These are phyloP conservation scores for Menidia beryllina DNA, from an alignment of 2,113 vertebrate genomes.

Conservation along the genomic window DNA sequence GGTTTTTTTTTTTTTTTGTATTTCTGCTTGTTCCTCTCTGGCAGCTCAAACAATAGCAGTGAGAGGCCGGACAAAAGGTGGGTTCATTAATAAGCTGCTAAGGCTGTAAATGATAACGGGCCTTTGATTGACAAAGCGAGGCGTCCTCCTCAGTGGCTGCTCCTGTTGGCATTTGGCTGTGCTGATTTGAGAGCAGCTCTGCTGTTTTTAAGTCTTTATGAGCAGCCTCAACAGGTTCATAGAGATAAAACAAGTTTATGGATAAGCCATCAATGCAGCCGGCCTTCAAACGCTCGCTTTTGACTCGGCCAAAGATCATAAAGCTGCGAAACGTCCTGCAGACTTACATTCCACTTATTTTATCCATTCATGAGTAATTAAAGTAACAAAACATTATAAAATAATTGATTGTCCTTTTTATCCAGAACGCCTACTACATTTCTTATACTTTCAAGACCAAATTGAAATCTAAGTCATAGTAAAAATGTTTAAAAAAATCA, in stretches of 20 bases:
- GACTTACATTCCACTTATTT: too few relatives aligned
- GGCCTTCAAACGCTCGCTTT: too few relatives aligned
- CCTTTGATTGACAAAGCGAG: background rate
- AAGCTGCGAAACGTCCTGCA: too few relatives aligned
- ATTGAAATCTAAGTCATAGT: too few relatives aligned
- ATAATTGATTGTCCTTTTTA: too few relatives aligned
- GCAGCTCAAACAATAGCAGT: background rate
- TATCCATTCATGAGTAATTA: too few relatives aligned
- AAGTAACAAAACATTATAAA: too few relatives aligned
- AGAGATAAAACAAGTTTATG: background rate
- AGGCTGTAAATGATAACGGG: background rate
- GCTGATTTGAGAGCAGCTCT: constrained; percentile 30
- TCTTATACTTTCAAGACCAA: too few relatives aligned
- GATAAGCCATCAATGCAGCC: too few relatives aligned
- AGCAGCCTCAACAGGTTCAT: constrained; percentile 6
- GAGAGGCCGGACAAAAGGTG: background rate
- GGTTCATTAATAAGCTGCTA: rapidly evolving
- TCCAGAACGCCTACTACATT: too few relatives aligned
- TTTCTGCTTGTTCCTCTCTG: constrained; percentile 22
- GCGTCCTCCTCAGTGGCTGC: constrained; percentile 10
- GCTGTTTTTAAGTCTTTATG: constrained; percentile 34
- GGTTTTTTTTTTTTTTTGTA: background rate
- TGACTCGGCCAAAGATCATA: too few relatives aligned
- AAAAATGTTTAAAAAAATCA: background rate
- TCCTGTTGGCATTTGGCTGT: constrained; percentile 11